These are phyloP conservation scores for Blastobasis lacticolella DNA, from an alignment of 2,888 invertebrate genomes.

Conservation along the genomic window DNA sequence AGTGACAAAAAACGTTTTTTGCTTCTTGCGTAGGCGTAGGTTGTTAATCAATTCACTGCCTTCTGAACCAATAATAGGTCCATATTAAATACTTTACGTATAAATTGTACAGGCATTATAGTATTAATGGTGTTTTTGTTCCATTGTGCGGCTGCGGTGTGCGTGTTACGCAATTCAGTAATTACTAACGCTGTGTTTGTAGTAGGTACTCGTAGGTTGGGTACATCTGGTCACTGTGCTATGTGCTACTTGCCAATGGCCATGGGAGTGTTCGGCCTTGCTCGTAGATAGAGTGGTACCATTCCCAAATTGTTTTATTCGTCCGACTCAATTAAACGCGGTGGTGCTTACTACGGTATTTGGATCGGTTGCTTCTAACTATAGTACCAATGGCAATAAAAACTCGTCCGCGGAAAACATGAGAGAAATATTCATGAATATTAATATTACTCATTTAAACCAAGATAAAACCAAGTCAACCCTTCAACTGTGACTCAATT, in stretches of 20 bases:
- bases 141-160: neutral
- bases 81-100: neutral
- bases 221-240: constrained; percentile 12
- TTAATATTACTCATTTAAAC: too few species aligned
- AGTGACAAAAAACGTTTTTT: constrained; percentile 2
- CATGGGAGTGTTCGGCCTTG: constrained; percentile 11
- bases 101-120: neutral
- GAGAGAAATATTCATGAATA: too few species aligned
- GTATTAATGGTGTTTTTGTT: neutral
- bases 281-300: too few species aligned
- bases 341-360: too few species aligned
- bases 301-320: too few species aligned
- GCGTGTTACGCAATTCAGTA: constrained; percentile 9
- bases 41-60: neutral
- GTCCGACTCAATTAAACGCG: too few species aligned
- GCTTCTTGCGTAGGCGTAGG: constrained; percentile 1
- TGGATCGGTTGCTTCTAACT: too few species aligned
- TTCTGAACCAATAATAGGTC: neutral
- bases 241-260: constrained; percentile 7
- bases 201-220: constrained; percentile 1
- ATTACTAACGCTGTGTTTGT: constrained; percentile 9
- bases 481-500: too few species aligned
- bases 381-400: too few species aligned
- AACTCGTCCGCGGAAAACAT: too few species aligned
- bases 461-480: too few species aligned